Evolutionary conservation across 2,888 invertebrate species (phyloP).

Genomic region (Trachelus tabidus): DNA sequence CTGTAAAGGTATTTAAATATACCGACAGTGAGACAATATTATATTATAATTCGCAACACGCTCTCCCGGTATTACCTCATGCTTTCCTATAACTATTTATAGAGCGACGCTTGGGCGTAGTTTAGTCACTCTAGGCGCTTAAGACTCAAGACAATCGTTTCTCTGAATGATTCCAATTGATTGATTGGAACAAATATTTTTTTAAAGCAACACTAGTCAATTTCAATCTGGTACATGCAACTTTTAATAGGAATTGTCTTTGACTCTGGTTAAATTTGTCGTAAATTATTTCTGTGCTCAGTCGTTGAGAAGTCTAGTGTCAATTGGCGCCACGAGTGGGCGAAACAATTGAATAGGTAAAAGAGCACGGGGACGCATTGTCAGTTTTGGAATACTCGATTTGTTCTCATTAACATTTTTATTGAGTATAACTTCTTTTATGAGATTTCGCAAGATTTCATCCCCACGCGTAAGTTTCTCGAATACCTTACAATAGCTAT

Average conservation of each 20-base stretch:
- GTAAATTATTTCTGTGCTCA: background rate
- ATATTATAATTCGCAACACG: conserved; percentile 51
- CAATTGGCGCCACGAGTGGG: background rate
- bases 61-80: conserved; percentile 43
- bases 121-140: background rate
- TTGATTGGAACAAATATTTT: background rate
- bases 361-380: background rate
- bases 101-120: conserved; percentile 26
- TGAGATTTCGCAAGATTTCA: background rate
- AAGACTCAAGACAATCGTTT: background rate
- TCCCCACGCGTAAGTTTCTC: background rate
- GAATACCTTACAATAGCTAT: background rate
- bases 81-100: conserved; percentile 52
- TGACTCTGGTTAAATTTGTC: background rate
- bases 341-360: background rate
- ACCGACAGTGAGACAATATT: conserved; percentile 30
- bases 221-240: background rate
- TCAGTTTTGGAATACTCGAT: background rate
- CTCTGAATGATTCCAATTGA: background rate
- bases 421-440: background rate
- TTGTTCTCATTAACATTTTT: background rate
- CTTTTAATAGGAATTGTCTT: background rate
- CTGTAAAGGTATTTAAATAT: background rate
- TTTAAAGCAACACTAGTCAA: background rate
- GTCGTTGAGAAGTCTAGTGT: background rate